Base-by-base conservation (phyloP, 2,113 vertebrate genomes). In the Athene noctua region DNA sequence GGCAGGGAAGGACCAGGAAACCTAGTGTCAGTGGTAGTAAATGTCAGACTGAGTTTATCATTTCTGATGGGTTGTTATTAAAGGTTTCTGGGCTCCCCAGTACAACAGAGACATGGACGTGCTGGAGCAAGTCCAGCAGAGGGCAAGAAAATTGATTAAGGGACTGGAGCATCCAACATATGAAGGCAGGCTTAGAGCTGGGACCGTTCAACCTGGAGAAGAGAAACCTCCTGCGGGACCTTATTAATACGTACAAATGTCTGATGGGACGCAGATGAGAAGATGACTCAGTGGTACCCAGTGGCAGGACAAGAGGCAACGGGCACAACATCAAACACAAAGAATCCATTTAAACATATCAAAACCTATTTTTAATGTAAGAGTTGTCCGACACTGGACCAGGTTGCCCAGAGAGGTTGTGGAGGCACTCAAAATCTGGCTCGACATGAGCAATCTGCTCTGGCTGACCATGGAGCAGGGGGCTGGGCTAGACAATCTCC, bases 361-460 rank as follows among this genome's bases (percentile, higher is more conserved):
- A n/a, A 40, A 44, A 49, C 0, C 2, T 4, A 16, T 27, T 73
- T 44, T 36, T n/a, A 5, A 1, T 1, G 22, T 36, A 29, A 57
- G 26, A 29, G 9, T 11, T 16, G 23, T 29, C 54, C 85, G 22
- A 42, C 40, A 32, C 4, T 20, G 46, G 55, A 25, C 30, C 4
- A 15, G 22, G 8, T 15, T 65, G 34, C 32, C 52, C 73, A 49
- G 19, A 38, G 36, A 49, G 8, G 9, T 16, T 68, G 30, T 78
- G 71, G 15, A 65, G 36, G 15, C 29, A 32, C 40, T 51, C 47
- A 67, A 75, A 81, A 63, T 5, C 22, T 15, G 2, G 12, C 11
- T n/a, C 26, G 65, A 44, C 2, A 2, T 9, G 27, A 66, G 27
- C 22, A 57, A 21, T 3, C 32, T 59, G 70, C 27, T 30, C 15